Evolutionary conservation across 2,113 vertebrate genomes (phyloP).

Genomic region (Heterocephalus glaber): DNA sequence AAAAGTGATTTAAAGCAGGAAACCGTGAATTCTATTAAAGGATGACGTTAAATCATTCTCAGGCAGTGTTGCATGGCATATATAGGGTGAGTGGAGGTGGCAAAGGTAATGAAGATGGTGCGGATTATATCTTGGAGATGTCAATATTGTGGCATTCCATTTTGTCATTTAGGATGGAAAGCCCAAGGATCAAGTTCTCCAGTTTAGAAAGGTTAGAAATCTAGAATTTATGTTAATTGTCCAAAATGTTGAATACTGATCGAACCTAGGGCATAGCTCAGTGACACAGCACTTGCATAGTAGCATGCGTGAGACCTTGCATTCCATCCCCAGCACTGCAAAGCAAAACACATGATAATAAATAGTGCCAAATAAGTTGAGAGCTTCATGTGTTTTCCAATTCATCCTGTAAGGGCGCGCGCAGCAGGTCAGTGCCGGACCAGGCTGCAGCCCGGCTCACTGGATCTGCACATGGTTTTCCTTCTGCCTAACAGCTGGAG

Average conservation of each 20-base stretch:
- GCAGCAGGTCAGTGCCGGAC: accelerated
- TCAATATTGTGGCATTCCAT: too few species aligned
- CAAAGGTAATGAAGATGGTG: background rate
- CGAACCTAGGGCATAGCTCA: background rate
- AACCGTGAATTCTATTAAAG: background rate
- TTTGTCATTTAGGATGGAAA: too few species aligned
- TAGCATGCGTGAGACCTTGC: background rate
- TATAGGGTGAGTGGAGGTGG: background rate
- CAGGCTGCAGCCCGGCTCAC: background rate
- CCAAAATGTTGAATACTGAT: too few species aligned
- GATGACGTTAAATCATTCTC: background rate
- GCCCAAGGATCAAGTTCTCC: background rate
- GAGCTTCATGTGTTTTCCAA: background rate
- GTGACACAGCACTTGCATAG: too few species aligned
- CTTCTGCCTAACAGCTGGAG: background rate
- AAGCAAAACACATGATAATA: background rate
- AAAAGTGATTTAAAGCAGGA: background rate
- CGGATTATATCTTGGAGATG: accelerated
- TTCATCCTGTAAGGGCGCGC: background rate
- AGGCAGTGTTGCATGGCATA: background rate
- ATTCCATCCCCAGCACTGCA: background rate
- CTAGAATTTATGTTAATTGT: background rate
- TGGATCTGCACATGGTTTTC: too few species aligned
- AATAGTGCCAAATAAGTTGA: too few species aligned
- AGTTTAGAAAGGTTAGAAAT: background rate